Evolutionary conservation across 1,140 invertebrate species (phyloP).

Genomic region (Drosophila ironensis): DNA sequence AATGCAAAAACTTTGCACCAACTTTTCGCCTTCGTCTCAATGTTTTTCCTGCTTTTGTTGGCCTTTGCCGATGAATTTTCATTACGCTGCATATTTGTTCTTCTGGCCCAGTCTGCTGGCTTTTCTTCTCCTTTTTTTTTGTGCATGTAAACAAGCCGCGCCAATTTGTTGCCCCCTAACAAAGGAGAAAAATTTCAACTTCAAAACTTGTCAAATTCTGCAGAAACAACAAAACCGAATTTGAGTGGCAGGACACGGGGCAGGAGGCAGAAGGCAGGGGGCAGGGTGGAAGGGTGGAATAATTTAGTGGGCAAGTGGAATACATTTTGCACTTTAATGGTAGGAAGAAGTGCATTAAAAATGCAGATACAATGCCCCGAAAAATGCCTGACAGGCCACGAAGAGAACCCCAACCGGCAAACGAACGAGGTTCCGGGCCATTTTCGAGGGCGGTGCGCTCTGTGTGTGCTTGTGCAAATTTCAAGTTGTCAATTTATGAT

Average conservation of each 20-base stretch:
- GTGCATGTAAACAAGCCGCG: constrained; percentile 71
- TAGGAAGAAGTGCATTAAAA: constrained; percentile 68
- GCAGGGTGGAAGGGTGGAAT: constrained; percentile 22
- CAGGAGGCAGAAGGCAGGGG: constrained; percentile 1
- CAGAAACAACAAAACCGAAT: constrained; percentile 33
- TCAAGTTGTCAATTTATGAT: constrained; percentile 80
- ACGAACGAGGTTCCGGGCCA: neutral
- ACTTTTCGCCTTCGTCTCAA: constrained; percentile 22
- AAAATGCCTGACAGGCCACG: constrained; percentile 39
- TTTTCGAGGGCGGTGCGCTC: constrained; percentile 18
- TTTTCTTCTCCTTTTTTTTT: neutral
- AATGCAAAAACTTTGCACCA: constrained; percentile 53
- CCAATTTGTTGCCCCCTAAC: constrained; percentile 59
- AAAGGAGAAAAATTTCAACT: constrained; percentile 31
- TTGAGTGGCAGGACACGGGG: constrained; percentile 36
- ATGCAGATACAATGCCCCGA: constrained; percentile 66
- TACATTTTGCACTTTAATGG: constrained; percentile 70
- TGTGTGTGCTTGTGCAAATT: constrained; percentile 69
- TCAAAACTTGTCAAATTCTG: constrained; percentile 48
- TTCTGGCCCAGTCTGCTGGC: neutral
- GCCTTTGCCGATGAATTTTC: constrained; percentile 65
- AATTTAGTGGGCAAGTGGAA: constrained; percentile 52
- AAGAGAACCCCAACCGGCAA: too few relatives aligned
- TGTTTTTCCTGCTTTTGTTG: constrained; percentile 20
- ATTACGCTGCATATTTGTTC: constrained; percentile 75